Conservation (phyloP, 2,888 invertebrate species). For the Geotrupes spiniger region DNA sequence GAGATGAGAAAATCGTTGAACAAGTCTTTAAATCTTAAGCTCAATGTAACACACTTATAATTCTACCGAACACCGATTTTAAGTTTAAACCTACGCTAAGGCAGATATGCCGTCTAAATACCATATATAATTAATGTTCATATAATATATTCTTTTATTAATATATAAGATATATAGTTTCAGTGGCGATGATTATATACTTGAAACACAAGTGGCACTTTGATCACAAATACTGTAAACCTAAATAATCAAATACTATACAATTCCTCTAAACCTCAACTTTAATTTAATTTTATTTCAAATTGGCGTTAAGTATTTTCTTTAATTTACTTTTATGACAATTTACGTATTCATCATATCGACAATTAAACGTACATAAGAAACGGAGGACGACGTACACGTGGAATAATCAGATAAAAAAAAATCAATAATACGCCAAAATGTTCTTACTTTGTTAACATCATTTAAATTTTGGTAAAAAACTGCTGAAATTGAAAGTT, state of each 20-base stretch:
- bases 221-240: constrained; percentile 75
- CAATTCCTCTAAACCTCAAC: constrained; percentile 11
- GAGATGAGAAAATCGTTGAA: background rate
- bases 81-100: constrained; percentile 44
- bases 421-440: too few species aligned
- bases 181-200: constrained; percentile 45
- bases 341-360: constrained; percentile 23
- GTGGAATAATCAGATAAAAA: too few species aligned
- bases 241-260: constrained; percentile 52
- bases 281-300: constrained; percentile 18
- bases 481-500: too few species aligned
- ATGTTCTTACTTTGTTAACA: too few species aligned
- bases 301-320: constrained; percentile 33
- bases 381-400: too few species aligned
- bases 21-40: constrained; percentile 32
- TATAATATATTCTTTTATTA: constrained; percentile 45
- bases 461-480: too few species aligned
- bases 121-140: constrained; percentile 41
- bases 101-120: constrained; percentile 46
- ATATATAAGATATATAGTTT: constrained; percentile 49
- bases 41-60: constrained; percentile 43
- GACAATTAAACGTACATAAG: background rate
- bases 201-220: constrained; percentile 77
- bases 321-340: constrained; percentile 18
- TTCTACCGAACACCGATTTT: constrained; percentile 49